Evolutionary conservation across 1,140 invertebrate genomes (phyloP), one percentile per base, ranked within the genome.

Genomic region (Diabrotica virgifera): DNA sequence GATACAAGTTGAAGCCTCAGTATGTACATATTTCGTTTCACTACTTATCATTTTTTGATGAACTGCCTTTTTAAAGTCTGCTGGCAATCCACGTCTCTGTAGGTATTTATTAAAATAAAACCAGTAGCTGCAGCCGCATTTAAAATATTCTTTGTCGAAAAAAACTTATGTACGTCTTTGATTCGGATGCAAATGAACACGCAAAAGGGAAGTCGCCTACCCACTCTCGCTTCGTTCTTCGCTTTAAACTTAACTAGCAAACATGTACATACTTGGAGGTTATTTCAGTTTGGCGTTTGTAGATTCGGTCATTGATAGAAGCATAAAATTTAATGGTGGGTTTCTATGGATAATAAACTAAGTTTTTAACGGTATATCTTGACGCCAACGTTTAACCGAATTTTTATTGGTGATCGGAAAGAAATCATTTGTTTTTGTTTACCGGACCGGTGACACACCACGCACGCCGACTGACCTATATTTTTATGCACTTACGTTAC

Each of bases 201-300:
- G 40, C 40, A 46, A 46, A 46, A 46, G 40, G 40, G 40, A 46
- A 46, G 40, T 46, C 40, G n/a, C 8, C 40, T 5, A 46, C 40
- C 40, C 40, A 46, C 40, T 46, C 40, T 46, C 40, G n/a, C 8
- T 46, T 46, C 40, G n/a, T 46, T 46, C 40, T n/a, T 46, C 40
- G 40, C 40, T 46, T 46, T 6, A 46, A 8, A 46, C n/a, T 46
- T n/a, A n/a, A 46, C 40, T 46, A 46, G 40, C 40, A 46, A 46
- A 46, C 40, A 46, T 46, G 40, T 46, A 46, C 40, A 46, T 46
- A 46, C 40, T 46, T 46, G n/a, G 40, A 46, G 40, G 40, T 46
- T 46, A 46, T 46, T 46, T 46, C 40, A 46, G n/a, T 46, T 46
- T 46, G 40, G n/a, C 8, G 40, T 46, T 46, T 46, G 40, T 46